Percentiles rank a stretch among this genome's conserved stretches.
phyloP scores from a whole-genome alignment of 2,113 vertebrate species.

The Cathartes aura region DNA sequence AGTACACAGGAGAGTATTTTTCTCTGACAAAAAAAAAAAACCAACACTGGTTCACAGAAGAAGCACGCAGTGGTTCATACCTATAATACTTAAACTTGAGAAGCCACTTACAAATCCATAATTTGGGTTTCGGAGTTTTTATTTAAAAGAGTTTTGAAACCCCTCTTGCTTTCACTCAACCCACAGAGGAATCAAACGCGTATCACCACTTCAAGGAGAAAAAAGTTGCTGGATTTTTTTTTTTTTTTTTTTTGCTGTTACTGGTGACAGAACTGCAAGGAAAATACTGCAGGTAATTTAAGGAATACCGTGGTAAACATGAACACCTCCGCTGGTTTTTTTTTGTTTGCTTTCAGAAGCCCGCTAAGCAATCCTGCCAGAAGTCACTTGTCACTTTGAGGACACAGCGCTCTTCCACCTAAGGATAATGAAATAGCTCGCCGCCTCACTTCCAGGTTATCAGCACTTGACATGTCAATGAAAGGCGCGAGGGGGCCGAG shows the following conservation, averaged over 20 bases:
- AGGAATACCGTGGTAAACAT: background rate
- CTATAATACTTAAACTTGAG: background rate
- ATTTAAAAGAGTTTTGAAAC: background rate
- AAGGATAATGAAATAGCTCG: constrained; percentile 61
- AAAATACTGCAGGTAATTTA: background rate
- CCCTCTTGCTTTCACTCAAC: background rate
- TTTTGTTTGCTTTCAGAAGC: background rate
- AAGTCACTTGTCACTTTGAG: constrained; percentile 35
- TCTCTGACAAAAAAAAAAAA: background rate
- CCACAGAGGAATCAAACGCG: background rate
- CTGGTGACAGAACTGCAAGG: background rate
- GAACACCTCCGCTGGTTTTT: background rate
- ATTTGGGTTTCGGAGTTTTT: background rate
- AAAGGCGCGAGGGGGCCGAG: constrained; percentile 41
- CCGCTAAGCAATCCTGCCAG: background rate
- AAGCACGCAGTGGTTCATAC: rapidly evolving
- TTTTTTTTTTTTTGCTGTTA: background rate
- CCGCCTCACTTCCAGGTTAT: constrained; percentile 42
- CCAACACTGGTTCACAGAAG: background rate
- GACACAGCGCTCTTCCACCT: constrained; percentile 6
- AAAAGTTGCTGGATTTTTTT: background rate
- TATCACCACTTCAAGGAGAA: background rate
- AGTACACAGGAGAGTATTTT: background rate
- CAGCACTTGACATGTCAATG: constrained; percentile 42
- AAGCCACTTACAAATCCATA: background rate